Percentiles rank a stretch among this genome's conserved stretches.
phyloP scores from a whole-genome alignment of 2,113 vertebrate species.

The Myotis yumanensis region DNA sequence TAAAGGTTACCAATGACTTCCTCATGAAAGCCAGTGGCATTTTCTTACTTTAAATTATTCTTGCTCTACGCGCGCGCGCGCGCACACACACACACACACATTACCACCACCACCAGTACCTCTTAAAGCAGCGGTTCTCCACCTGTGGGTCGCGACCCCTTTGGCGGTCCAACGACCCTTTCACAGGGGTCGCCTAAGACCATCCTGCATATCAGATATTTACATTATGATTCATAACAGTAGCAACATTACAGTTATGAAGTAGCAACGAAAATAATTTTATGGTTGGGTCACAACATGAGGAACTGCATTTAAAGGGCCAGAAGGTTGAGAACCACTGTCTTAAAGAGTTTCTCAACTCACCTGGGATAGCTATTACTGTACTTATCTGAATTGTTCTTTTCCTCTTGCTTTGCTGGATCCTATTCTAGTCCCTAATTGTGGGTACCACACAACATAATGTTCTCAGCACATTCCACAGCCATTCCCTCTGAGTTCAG shows the following conservation, averaged over 20 bases:
- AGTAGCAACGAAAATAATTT: too few species aligned
- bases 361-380: neutral
- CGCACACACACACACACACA: neutral
- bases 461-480: neutral
- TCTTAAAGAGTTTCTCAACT: neutral
- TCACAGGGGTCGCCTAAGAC: too few species aligned
- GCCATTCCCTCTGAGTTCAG: neutral
- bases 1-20: neutral
- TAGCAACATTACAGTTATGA: too few species aligned
- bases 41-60: neutral
- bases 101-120: neutral
- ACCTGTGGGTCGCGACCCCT: too few species aligned
- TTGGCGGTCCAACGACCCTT: too few species aligned
- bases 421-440: neutral
- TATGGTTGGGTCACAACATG: too few species aligned
- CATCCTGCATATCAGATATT: too few species aligned
- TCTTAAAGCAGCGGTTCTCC: too few species aligned
- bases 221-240: too few species aligned
- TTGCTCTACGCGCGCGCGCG: neutral
- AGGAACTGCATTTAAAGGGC: too few species aligned
- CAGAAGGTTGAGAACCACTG: too few species aligned
- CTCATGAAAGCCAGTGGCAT: neutral
- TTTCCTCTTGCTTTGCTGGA: slow-evolving; percentile 16
- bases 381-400: neutral
- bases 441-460: neutral